Percentiles rank a stretch among this genome's conserved stretches.
These are phyloP conservation scores for Mus pahari DNA, from an alignment of 2,113 vertebrate species.

Conservation along the genomic window DNA sequence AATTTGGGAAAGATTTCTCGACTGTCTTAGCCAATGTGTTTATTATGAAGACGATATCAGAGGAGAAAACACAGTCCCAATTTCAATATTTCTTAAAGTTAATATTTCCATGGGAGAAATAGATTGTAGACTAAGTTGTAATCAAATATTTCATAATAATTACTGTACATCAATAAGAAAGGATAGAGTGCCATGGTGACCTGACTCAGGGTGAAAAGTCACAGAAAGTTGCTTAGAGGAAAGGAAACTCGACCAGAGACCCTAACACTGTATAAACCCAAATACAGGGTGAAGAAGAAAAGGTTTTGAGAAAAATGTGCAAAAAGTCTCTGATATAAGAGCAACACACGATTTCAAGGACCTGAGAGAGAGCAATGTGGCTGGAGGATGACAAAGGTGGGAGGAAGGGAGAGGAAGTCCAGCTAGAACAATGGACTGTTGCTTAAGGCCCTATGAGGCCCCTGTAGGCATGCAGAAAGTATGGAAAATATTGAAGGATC, in stretches of 20 bases:
- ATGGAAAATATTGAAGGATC: not conserved
- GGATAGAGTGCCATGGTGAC: not conserved
- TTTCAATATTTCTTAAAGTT: not conserved
- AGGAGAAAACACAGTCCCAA: not conserved
- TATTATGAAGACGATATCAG: not conserved
- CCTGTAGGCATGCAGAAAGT: not conserved
- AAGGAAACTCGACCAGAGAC: not conserved
- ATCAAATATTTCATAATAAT: not conserved
- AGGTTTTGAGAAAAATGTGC: not conserved
- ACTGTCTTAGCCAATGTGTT: not conserved
- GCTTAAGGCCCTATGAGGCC: not conserved
- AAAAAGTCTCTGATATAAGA: not conserved
- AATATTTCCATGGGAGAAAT: not conserved
- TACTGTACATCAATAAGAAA: not conserved
- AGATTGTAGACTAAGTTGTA: not conserved
- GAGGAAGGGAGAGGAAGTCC: not conserved
- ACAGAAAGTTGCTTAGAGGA: not conserved
- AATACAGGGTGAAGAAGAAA: not conserved
- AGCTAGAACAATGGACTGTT: accelerated
- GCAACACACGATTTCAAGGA: not conserved
- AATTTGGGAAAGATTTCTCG: not conserved
- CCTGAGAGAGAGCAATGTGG: not conserved
- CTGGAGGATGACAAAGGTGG: not conserved
- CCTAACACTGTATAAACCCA: not conserved
- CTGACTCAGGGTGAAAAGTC: not conserved